phyloP scores from a whole-genome alignment of 2,888 invertebrate genomes.

The Hirtodrosophila histrioides region DNA sequence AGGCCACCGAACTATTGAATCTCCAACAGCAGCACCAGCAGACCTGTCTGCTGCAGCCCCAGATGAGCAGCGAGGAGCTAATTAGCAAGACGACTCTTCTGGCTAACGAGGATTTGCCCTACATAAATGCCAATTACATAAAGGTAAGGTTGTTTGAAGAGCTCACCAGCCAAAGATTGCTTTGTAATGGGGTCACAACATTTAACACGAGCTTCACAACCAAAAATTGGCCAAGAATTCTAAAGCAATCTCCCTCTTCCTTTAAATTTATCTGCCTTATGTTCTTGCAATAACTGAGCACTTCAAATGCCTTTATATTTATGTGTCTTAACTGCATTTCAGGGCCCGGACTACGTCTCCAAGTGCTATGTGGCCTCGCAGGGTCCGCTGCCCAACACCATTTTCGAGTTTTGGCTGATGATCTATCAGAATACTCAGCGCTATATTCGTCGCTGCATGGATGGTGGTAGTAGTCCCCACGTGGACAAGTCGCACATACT shows the following conservation, averaged over 20 bases:
- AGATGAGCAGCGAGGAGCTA: slow-evolving; percentile 22
- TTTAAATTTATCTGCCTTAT: too few relatives aligned
- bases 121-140: slow-evolving; percentile 97
- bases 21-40: slow-evolving; percentile 50
- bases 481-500: slow-evolving; percentile 68
- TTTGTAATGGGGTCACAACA: too few relatives aligned
- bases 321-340: slow-evolving; percentile 51
- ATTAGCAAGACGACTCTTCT: slow-evolving; percentile 76
- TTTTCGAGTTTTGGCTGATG: slow-evolving; percentile 96
- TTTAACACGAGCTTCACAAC: too few relatives aligned
- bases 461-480: slow-evolving; percentile 73
- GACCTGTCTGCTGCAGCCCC: slow-evolving; percentile 34
- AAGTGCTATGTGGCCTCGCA: slow-evolving; percentile 96
- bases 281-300: too few relatives aligned
- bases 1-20: slow-evolving; percentile 65
- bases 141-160: slow-evolving; percentile 86
- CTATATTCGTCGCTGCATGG: slow-evolving; percentile 70
- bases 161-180: neutral
- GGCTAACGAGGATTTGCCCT: slow-evolving; percentile 87
- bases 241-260: too few relatives aligned
- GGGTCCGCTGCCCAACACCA: slow-evolving; percentile 95
- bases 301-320: too few relatives aligned
- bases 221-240: neutral
- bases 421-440: slow-evolving; percentile 86
- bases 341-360: slow-evolving; percentile 95